Evolutionary conservation across 2,888 invertebrate species (phyloP).

Genomic region (Hydrotaea cyrtoneurina): DNA sequence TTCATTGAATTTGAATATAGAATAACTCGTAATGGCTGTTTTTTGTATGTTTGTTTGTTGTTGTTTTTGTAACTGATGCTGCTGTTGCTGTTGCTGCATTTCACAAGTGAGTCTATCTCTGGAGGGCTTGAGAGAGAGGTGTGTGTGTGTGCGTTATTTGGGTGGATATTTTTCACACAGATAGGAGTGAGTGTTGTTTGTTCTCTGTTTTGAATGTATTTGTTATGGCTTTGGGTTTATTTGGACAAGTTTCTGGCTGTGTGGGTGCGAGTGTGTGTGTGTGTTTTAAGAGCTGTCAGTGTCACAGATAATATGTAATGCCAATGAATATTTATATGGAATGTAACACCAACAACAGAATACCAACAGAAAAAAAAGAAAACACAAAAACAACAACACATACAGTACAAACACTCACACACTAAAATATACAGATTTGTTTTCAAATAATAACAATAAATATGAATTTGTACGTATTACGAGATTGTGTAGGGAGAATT

Average conservation of each 20-base stretch:
- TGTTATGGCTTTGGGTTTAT: slow-evolving; percentile 22
- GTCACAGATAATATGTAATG: slow-evolving; percentile 29
- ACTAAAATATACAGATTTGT: background rate
- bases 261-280: background rate
- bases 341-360: slow-evolving; percentile 8
- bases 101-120: background rate
- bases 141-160: background rate
- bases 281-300: slow-evolving; percentile 23
- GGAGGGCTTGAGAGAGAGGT: too few species aligned
- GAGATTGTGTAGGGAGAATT: background rate
- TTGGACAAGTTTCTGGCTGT: background rate
- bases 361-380: too few species aligned
- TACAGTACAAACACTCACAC: background rate
- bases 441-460: slow-evolving; percentile 3
- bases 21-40: slow-evolving; percentile 19
- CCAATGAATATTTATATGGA: slow-evolving; percentile 23
- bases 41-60: slow-evolving; percentile 41
- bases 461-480: slow-evolving; percentile 11
- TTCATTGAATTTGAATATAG: slow-evolving; percentile 54
- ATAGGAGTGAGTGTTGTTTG: background rate
- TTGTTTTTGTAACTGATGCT: too few species aligned
- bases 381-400: background rate
- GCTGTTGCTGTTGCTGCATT: slow-evolving; percentile 31
- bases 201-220: slow-evolving; percentile 11
- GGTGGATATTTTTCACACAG: background rate